Conservation (phyloP, 2,797 vertebrate species). For the Tolypeutes matacus region DNA sequence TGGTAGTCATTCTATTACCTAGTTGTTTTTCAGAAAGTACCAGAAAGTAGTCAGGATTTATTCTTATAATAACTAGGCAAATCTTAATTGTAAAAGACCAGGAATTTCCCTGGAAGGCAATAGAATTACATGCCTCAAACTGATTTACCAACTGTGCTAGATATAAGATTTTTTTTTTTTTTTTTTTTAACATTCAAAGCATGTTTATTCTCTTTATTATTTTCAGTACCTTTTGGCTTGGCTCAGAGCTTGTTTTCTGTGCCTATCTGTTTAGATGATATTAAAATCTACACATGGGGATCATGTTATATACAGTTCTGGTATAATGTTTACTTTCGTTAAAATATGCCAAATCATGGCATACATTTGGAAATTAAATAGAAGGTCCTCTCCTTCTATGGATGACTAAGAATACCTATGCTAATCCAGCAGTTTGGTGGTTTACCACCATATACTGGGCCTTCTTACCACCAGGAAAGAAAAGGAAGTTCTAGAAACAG, state of each 20-base stretch:
- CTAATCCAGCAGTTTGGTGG: conserved; percentile 62
- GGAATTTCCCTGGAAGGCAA: conserved; percentile 33
- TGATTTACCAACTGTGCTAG: conserved; percentile 55
- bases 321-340: conserved; percentile 72
- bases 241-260: conserved; percentile 26
- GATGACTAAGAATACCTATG: conserved; percentile 58
- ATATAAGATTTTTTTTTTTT: neutral
- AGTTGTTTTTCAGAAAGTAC: conserved; percentile 60
- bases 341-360: conserved; percentile 65
- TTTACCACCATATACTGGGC: conserved; percentile 55
- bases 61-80: conserved; percentile 41
- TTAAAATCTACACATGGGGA: conserved; percentile 51
- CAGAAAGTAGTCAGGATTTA: conserved; percentile 47
- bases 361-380: conserved; percentile 71
- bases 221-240: conserved; percentile 53
- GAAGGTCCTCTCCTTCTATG: neutral
- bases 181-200: conserved; percentile 5
- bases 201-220: conserved; percentile 2
- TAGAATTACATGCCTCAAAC: conserved; percentile 46
- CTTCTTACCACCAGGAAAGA: conserved; percentile 70
- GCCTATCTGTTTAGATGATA: conserved; percentile 31
- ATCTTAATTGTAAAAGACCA: conserved; percentile 64
- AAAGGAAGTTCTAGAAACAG: conserved; percentile 12
- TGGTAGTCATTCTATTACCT: conserved; percentile 60
- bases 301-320: conserved; percentile 51